Percentiles rank a stretch among this genome's conserved stretches.
These are phyloP conservation scores for Donacobius atricapilla DNA, from an alignment of 2,113 vertebrate species.

Conservation along the genomic window DNA sequence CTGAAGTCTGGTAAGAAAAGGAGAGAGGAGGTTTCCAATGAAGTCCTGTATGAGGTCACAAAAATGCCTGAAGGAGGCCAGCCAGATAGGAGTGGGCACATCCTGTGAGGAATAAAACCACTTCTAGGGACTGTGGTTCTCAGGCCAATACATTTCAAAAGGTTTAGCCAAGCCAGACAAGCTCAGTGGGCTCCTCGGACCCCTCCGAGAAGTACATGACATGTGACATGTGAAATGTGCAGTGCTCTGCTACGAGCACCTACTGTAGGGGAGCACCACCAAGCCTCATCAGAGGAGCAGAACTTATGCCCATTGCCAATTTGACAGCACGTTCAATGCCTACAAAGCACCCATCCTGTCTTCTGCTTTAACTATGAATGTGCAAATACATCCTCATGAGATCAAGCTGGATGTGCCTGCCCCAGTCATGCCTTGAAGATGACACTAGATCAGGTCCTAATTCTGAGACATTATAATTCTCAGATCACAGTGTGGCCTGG, in stretches of 20 bases:
- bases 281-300: not conserved
- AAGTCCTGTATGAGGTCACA: not conserved
- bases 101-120: not conserved
- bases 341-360: fast-evolving
- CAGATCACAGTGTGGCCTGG: not conserved
- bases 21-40: not conserved
- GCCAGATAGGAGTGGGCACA: not conserved
- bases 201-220: not conserved
- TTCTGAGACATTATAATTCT: not conserved
- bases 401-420: not conserved
- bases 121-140: not conserved
- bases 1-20: conserved; percentile 71
- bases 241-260: not conserved
- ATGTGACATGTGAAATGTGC: not conserved
- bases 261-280: not conserved
- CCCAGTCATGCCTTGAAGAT: not conserved
- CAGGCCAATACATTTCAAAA: not conserved
- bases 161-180: not conserved
- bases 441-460: not conserved
- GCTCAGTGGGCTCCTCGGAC: not conserved
- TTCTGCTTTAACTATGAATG: not conserved
- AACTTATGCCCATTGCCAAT: not conserved
- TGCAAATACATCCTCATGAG: not conserved
- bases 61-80: not conserved
- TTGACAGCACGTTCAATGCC: not conserved